These are phyloP conservation scores for Limnothrissa miodon DNA, from an alignment of 2,113 vertebrate genomes.

Conservation along the genomic window DNA sequence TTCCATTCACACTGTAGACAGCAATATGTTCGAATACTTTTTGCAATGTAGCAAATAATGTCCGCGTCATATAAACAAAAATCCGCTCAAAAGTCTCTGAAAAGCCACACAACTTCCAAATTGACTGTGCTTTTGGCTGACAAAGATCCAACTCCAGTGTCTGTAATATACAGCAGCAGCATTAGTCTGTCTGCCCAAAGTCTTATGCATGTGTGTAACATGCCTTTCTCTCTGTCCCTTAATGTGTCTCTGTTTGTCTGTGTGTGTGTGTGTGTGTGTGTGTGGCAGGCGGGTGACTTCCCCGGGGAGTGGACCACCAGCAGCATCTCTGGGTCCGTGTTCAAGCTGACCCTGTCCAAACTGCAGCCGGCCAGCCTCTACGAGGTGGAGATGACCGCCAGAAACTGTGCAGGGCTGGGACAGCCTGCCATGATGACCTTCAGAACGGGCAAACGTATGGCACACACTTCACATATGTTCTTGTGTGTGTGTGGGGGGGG, in stretches of 20 bases:
- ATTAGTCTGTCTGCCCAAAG: background rate
- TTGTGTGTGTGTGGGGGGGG: background rate
- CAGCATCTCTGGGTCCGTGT: slow-evolving; percentile 80
- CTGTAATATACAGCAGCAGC: background rate
- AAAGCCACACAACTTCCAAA: background rate
- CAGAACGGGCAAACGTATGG: slow-evolving; percentile 81
- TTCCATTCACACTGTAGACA: background rate
- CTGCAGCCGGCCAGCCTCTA: slow-evolving; percentile 92
- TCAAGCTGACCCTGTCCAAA: slow-evolving; percentile 82
- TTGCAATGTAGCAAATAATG: background rate
- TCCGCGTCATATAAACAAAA: background rate
- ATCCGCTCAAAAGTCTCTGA: background rate
- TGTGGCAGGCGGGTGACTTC: slow-evolving; percentile 78
- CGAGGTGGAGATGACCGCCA: slow-evolving; percentile 94
- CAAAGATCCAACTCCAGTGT: background rate
- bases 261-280: slow-evolving; percentile 1
- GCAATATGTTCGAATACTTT: background rate
- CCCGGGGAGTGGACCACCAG: slow-evolving; percentile 81
- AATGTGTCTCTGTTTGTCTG: background rate
- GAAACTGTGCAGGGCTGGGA: slow-evolving; percentile 88
- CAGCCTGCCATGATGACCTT: slow-evolving; percentile 99
- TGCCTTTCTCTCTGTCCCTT: background rate
- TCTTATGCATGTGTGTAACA: background rate
- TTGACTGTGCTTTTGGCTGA: background rate
- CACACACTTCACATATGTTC: background rate